Evolutionary conservation across 2,113 vertebrate species (phyloP).

Genomic region (Etheostoma cragini): DNA sequence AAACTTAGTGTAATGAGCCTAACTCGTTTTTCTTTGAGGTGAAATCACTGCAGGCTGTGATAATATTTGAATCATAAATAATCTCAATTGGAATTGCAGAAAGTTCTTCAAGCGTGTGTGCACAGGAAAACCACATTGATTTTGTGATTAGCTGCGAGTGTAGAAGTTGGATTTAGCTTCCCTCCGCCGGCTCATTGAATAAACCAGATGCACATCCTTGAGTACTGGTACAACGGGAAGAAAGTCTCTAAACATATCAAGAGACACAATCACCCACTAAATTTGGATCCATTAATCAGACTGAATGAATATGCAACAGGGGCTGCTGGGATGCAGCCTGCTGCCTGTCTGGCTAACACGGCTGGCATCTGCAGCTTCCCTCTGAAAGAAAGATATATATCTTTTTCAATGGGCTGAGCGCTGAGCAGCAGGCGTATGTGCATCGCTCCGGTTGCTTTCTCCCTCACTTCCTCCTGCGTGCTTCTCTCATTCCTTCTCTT

Average conservation of each 20-base stretch:
- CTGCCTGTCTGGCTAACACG: constrained; percentile 69
- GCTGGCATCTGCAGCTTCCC: constrained; percentile 61
- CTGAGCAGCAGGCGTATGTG: constrained; percentile 53
- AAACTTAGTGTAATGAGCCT: constrained; percentile 40
- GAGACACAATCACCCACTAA: constrained; percentile 53
- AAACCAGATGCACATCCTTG: constrained; percentile 40
- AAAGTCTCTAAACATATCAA: constrained; percentile 36
- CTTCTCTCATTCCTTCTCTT: constrained; percentile 36
- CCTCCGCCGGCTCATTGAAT: constrained; percentile 36
- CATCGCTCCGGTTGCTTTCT: constrained; percentile 41
- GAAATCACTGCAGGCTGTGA: constrained; percentile 41
- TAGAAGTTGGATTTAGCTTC: constrained; percentile 22
- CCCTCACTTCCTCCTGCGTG: constrained; percentile 31
- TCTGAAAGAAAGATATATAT: constrained; percentile 39
- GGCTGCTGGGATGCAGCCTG: constrained; percentile 57
- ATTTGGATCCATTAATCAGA: constrained; percentile 67
- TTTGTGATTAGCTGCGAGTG: constrained; percentile 54
- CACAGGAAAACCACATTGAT: constrained; percentile 54
- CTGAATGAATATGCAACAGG: constrained; percentile 74
- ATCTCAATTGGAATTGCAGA: constrained; percentile 43
- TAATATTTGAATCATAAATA: constrained; percentile 40
- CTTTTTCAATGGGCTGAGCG: constrained; percentile 61
- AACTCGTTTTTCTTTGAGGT: constrained; percentile 46
- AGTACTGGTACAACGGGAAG: constrained; percentile 14
- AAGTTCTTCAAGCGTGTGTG: constrained; percentile 42